Conservation (phyloP, 2,113 vertebrate species). For the Corapipo altera region DNA sequence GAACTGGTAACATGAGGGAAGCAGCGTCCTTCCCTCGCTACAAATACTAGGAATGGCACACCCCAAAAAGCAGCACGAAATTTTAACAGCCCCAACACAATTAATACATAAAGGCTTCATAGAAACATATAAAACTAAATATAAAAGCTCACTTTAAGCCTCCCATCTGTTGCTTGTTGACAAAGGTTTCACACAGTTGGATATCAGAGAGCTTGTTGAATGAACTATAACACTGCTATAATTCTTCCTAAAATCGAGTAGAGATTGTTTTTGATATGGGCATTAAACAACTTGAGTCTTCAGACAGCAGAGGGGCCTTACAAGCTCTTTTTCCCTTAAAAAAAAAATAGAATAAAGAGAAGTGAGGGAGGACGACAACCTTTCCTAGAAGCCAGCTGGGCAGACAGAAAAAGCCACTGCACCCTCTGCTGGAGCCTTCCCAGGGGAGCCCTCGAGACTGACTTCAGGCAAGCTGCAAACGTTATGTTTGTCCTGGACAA, state of each 20-base stretch:
- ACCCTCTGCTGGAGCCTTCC: constrained; percentile 41
- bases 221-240: neutral
- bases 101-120: neutral
- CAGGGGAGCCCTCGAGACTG: neutral
- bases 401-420: neutral
- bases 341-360: neutral
- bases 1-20: neutral
- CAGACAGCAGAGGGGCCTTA: neutral
- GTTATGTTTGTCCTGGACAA: accelerated
- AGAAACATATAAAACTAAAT: neutral
- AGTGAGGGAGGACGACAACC: neutral
- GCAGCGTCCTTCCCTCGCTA: neutral
- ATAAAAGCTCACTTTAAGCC: neutral
- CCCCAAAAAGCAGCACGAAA: neutral
- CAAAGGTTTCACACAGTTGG: neutral
- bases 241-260: neutral
- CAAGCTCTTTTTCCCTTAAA: neutral
- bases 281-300: neutral
- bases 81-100: too few relatives aligned
- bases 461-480: neutral
- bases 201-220: neutral
- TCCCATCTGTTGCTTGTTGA: neutral
- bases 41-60: neutral
- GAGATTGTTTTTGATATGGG: neutral
- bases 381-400: neutral